Conservation (phyloP, 2,113 vertebrate genomes). For the Piliocolobus tephrosceles region DNA sequence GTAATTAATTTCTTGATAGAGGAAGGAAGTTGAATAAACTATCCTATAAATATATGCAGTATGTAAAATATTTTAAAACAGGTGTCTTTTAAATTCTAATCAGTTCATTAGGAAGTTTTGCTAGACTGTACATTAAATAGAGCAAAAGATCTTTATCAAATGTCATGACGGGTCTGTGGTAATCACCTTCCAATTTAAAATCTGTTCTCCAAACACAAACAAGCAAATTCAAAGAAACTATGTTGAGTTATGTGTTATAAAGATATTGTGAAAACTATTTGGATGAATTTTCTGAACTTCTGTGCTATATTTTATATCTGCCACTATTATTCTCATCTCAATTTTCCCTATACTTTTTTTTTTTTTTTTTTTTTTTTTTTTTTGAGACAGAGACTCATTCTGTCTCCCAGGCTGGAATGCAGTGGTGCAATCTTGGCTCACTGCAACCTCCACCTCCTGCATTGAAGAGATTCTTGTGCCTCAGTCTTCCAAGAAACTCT, state of each 20-base stretch:
- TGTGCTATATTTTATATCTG: neutral
- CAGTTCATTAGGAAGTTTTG: conserved; percentile 17
- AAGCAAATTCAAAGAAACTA: neutral
- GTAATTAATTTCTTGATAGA: conserved; percentile 75
- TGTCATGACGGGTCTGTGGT: neutral
- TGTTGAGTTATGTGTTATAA: neutral
- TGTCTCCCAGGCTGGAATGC: too few relatives aligned
- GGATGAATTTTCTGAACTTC: neutral
- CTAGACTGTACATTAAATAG: neutral
- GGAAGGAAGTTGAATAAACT: conserved; percentile 68
- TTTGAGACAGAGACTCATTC: too few relatives aligned
- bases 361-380: neutral
- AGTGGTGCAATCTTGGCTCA: too few relatives aligned
- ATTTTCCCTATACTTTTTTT: neutral
- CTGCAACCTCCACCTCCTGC: too few relatives aligned
- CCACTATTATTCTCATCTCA: neutral
- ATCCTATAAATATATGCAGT: neutral
- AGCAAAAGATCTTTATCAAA: conserved; percentile 25
- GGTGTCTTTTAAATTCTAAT: conserved; percentile 66
- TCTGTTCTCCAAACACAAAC: neutral
- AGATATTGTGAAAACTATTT: neutral
- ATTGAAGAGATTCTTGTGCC: too few relatives aligned
- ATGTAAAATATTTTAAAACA: conserved; percentile 70
- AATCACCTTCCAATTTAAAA: conserved; percentile 17
- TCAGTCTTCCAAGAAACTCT: too few relatives aligned